Base-by-base conservation (phyloP, 2,797 vertebrate genomes). In the Oreochromis mossambicus region DNA sequence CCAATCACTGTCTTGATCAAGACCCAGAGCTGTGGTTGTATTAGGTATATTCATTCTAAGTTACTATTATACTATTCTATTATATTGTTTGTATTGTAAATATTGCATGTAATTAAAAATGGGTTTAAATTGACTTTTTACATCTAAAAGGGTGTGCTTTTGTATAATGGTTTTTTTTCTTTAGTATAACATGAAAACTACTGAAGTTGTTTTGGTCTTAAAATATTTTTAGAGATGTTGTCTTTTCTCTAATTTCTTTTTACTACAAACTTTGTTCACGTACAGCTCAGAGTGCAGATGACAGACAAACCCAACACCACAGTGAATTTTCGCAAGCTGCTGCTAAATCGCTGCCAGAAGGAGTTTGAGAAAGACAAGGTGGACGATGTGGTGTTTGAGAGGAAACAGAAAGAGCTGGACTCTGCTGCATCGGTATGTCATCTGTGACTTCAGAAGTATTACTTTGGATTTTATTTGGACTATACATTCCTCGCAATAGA, bases 321-420 rank as follows among this genome's bases (percentile, higher is more conserved):
- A 0, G 98, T 99, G 52, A 99, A 99, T 92, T 99, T 99, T 95
- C 98, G 98, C 86, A 99, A 99, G 91, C 90, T 99, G 94, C 96
- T 99, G 77, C 95, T 99, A 85, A 99, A 99, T 89, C 98, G 98
- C 82, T 99, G 98, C 94, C 98, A 99, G 96, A 99, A 99, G 90
- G 98, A 99, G 87, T 99, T 99, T 90, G 98, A 99, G 89, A 98
- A 98, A 92, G 98, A 99, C 96, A 99, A 99, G 92, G 98, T 97
- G 81, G 98, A 99, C 0, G 98, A 99, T 0, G 98, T 98, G 8
- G 98, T 98, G 91, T 98, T 99, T 68, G 98, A 99, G 93, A 99
- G 97, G 95, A 99, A 98, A 93, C 98, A 99, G 95, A 98, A 97
- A 81, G 98, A 99, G 90, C 97, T 99, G 1, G 98, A 99, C 92